phyloP scores from a whole-genome alignment of 1,140 invertebrate genomes.

The Aricia agestis region DNA sequence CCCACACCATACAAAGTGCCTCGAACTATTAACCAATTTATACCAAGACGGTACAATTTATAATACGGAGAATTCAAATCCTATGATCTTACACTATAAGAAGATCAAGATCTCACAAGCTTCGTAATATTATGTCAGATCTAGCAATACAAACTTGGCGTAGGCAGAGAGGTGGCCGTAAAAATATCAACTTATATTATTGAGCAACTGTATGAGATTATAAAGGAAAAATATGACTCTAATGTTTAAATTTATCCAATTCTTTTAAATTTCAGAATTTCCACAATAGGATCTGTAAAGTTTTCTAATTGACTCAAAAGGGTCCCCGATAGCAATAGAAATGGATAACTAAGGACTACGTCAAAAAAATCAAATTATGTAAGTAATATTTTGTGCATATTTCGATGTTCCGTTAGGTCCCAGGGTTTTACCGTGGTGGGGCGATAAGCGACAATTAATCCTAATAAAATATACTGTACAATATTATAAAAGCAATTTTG shows the following conservation, averaged over 20 bases:
- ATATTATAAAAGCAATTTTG: constrained; percentile 8
- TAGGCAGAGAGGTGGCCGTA: background rate
- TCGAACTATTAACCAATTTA: too few relatives aligned
- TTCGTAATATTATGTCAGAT: background rate
- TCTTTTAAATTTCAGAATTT: background rate
- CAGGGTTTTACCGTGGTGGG: background rate
- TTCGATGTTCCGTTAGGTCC: constrained; percentile 7
- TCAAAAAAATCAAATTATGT: background rate
- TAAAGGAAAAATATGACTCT: background rate
- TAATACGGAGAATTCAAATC: background rate
- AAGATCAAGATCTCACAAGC: background rate
- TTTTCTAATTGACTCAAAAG: background rate
- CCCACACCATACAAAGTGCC: too few relatives aligned
- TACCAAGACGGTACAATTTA: background rate
- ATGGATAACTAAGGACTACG: background rate
- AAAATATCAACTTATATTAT: background rate
- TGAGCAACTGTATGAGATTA: background rate
- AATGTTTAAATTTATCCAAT: background rate
- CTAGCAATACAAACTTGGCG: background rate
- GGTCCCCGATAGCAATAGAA: background rate
- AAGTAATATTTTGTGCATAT: background rate
- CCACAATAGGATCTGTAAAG: background rate
- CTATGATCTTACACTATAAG: background rate
- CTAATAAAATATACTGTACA: constrained; percentile 4
- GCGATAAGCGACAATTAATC: background rate